Evolutionary conservation across 2,113 vertebrate species (phyloP), one percentile per base, ranked within the genome.

Genomic region (Pelecanoides urinatrix): DNA sequence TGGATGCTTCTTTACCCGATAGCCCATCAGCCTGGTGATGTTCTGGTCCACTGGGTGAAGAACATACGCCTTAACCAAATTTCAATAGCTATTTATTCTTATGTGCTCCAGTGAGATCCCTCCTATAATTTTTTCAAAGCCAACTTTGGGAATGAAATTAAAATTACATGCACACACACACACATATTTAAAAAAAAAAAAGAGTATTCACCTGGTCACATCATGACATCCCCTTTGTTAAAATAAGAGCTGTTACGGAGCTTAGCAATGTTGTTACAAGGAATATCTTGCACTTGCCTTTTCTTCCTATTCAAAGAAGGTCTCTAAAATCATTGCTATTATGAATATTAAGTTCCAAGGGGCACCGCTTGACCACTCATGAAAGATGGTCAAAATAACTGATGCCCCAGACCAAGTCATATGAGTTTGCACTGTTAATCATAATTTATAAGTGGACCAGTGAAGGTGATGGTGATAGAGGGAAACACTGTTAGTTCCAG

Each of bases 11-110:
- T 79, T 96, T 91, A 90, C 45, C 75, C 13, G 23, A 80, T 53
- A 91, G 67, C 58, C 73, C 86, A 44, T 91, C 58, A 88, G 63
- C 50, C 62, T 80, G 47, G 13, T 85, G 50, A 26, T n/a, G 34
- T 80, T 87, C 44, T 94, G 70, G 71, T 93, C 75, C 68, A 85
- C 38, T 86, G 74, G 42, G 34, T 96, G 89, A 97, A 94, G 86
- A 96, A 87, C 65, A 71, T 16, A 50, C 55, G 45, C 80, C 81
- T 89, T 91, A 91, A 90, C 22, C 86, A 84, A 22, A 79, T 97
- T 95, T 29, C 78, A 90, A 81, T 78, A 78, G 74, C 74, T 66
- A 42, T 63, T 91, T 82, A 70, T 63, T 94, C 74, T 71, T 77
- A 38, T 10, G 22, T 56, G n/a, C 59, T 66, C 50, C 56, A 58